Evolutionary conservation across 1,140 invertebrate genomes (phyloP).

Genomic region (Sinella curviseta): DNA sequence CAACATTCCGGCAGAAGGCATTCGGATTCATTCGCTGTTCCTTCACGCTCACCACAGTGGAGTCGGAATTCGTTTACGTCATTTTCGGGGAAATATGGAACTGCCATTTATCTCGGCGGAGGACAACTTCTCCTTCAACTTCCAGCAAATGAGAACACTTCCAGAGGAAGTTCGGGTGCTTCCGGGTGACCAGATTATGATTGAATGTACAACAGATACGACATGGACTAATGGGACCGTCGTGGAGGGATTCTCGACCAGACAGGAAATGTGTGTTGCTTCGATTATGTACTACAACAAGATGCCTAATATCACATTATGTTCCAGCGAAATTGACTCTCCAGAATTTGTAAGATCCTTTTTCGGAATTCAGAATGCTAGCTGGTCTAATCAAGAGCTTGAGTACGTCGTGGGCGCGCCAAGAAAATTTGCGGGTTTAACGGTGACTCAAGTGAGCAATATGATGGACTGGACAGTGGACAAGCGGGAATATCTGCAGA

Average conservation of each 20-base stretch:
- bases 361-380: too few relatives aligned
- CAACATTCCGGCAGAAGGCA: neutral
- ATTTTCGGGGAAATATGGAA: neutral
- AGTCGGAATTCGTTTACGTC: neutral
- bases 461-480: too few relatives aligned
- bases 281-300: neutral
- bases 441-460: too few relatives aligned
- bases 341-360: too few relatives aligned
- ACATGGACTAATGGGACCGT: conserved; percentile 5
- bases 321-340: too few relatives aligned
- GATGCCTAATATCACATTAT: too few relatives aligned
- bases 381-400: too few relatives aligned
- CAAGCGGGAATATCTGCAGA: too few relatives aligned
- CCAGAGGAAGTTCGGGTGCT: neutral
- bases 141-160: neutral
- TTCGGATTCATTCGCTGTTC: neutral
- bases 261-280: neutral
- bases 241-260: neutral
- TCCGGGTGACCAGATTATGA: neutral
- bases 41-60: neutral
- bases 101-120: neutral
- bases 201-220: neutral
- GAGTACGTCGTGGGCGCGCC: too few relatives aligned
- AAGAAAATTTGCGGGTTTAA: too few relatives aligned
- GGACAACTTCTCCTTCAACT: neutral